A percentile compares a stretch with the other conserved stretches of the same genome.
Conservation (phyloP, 1,140 invertebrate species). For the Nasonia vitripennis region DNA sequence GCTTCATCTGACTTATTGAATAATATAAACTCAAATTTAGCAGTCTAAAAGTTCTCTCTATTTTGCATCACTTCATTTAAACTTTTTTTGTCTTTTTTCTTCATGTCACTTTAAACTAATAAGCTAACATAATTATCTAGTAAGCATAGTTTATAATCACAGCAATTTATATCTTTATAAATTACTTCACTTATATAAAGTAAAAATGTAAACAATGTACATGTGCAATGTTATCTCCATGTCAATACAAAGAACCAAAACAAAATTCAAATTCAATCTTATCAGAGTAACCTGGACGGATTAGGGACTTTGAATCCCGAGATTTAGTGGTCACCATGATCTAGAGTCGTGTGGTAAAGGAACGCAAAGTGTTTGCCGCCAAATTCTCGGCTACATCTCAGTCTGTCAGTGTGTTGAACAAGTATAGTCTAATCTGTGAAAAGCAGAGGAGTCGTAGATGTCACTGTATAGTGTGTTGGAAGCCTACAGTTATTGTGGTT, state of each 20-base stretch:
- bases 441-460: constrained; percentile 21
- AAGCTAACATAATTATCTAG: background rate
- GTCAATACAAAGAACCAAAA: background rate
- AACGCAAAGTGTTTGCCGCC: constrained; percentile 45
- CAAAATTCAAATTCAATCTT: background rate
- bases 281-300: background rate
- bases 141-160: background rate
- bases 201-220: background rate
- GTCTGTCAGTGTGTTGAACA: constrained; percentile 21
- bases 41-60: background rate
- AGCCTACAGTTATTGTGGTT: constrained; percentile 20
- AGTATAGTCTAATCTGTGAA: constrained; percentile 19
- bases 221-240: too few species aligned
- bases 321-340: constrained; percentile 36
- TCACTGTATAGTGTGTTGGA: constrained; percentile 30
- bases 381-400: constrained; percentile 21
- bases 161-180: background rate
- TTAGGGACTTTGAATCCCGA: constrained; percentile 34
- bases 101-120: background rate
- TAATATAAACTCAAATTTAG: background rate
- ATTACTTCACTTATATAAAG: background rate
- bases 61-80: background rate
- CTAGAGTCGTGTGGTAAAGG: background rate
- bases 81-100: background rate
- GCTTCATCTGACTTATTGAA: constrained; percentile 8